phyloP scores from a whole-genome alignment of 2,113 vertebrate genomes.

The Seriola dumerili region DNA sequence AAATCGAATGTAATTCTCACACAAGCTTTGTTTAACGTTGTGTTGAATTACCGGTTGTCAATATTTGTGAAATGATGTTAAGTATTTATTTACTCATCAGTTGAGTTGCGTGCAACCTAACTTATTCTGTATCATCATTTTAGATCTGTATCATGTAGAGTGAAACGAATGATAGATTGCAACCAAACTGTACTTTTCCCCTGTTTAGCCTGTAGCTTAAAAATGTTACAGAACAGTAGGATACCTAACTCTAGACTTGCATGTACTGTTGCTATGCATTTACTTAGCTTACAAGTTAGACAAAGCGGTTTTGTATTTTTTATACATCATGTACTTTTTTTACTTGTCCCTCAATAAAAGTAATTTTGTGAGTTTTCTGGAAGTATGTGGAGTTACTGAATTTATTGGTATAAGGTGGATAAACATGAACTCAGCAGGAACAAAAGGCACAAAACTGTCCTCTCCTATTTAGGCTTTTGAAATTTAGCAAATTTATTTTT shows the following conservation, averaged over 20 bases:
- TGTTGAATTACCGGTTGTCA: conserved; percentile 75
- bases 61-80: conserved; percentile 81
- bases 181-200: conserved; percentile 71
- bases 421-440: no score
- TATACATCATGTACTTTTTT: conserved; percentile 84
- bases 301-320: conserved; percentile 84
- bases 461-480: background rate
- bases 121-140: conserved; percentile 76
- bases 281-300: conserved; percentile 78
- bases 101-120: conserved; percentile 76
- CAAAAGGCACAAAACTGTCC: background rate
- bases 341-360: conserved; percentile 84
- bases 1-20: conserved; percentile 74
- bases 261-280: conserved; percentile 85
- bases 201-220: conserved; percentile 73
- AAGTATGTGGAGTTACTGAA: conserved; percentile 7
- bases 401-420: conserved; percentile 3
- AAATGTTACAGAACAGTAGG: conserved; percentile 64
- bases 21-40: conserved; percentile 49
- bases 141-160: conserved; percentile 70
- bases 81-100: conserved; percentile 80
- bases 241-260: conserved; percentile 76
- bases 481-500: background rate
- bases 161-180: conserved; percentile 69
- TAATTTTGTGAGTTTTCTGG: conserved; percentile 81